Conservation (phyloP, 2,797 vertebrate species). For the Champsocephalus esox region DNA sequence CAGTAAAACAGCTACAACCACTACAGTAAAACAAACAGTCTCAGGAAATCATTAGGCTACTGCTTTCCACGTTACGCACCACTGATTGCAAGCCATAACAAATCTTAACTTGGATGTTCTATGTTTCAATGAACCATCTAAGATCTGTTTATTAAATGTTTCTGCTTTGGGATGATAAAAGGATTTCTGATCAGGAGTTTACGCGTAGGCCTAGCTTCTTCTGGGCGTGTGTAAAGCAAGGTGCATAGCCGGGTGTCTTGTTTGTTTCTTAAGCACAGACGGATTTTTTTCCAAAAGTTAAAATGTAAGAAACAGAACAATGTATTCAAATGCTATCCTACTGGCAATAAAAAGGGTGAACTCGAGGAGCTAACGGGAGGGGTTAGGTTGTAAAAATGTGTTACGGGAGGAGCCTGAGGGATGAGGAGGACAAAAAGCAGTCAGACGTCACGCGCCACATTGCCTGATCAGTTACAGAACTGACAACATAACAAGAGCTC, state of each 20-base stretch:
- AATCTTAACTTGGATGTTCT: background rate
- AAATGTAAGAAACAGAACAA: rapidly evolving
- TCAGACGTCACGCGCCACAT: rapidly evolving
- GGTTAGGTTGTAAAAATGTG: background rate
- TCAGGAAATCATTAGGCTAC: background rate
- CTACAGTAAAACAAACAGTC: background rate
- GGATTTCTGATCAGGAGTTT: background rate
- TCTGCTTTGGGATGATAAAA: too few species aligned
- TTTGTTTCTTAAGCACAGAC: too few species aligned
- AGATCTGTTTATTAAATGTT: too few species aligned
- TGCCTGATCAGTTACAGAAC: conserved; percentile 14
- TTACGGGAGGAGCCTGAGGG: conserved; percentile 40
- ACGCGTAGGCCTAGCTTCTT: background rate
- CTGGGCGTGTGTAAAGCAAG: background rate
- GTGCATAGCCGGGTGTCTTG: background rate
- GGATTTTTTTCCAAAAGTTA: background rate
- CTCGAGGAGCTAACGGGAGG: background rate
- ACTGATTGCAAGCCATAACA: background rate
- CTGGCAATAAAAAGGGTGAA: background rate
- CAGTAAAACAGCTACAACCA: background rate
- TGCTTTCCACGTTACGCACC: too few species aligned
- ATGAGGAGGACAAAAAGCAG: conserved; percentile 21
- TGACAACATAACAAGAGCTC: background rate
- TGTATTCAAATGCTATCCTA: background rate
- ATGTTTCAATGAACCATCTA: background rate